These are phyloP conservation scores for Leptobrachium ailaonicum DNA, from an alignment of 2,113 vertebrate species.

Conservation along the genomic window DNA sequence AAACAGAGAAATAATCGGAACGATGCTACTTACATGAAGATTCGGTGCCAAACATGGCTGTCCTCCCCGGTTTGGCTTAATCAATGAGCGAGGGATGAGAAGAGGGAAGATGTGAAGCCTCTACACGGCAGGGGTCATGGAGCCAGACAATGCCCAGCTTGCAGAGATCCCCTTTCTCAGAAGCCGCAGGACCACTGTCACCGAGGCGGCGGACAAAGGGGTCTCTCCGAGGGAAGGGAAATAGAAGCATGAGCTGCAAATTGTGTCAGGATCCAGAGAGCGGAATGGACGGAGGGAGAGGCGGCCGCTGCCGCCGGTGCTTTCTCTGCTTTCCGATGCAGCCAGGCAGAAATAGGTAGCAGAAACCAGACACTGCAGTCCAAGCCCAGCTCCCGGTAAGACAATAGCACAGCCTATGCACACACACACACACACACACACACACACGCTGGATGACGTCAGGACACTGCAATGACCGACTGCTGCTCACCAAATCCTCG, in stretches of 20 bases:
- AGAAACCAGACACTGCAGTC: constrained; percentile 72
- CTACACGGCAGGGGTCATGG: constrained; percentile 91
- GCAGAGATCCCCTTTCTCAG: constrained; percentile 71
- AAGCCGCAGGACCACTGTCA: constrained; percentile 61
- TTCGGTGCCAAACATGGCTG: constrained; percentile 98
- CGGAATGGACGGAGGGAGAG: constrained; percentile 52
- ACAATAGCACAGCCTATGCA: constrained; percentile 88
- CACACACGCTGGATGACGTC: constrained; percentile 79
- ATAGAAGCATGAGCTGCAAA: constrained; percentile 54
- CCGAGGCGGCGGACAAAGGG: constrained; percentile 58
- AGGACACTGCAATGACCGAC: constrained; percentile 74
- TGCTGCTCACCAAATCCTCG: constrained; percentile 70
- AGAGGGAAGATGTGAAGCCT: constrained; percentile 76
- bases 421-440: constrained; percentile 27
- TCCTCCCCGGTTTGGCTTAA: constrained; percentile 78
- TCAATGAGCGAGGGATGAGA: constrained; percentile 55
- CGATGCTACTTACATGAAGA: constrained; percentile 92
- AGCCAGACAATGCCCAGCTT: constrained; percentile 88
- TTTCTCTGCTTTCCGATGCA: constrained; percentile 55
- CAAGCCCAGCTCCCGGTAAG: constrained; percentile 74
- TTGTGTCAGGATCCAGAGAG: constrained; percentile 62
- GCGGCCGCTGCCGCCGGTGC: constrained; percentile 23
- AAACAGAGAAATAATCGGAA: constrained; percentile 52
- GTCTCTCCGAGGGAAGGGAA: constrained; percentile 53
- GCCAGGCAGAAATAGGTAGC: constrained; percentile 64